Evolutionary conservation across 1,140 invertebrate species (phyloP).

Genomic region (Linepithema humile): DNA sequence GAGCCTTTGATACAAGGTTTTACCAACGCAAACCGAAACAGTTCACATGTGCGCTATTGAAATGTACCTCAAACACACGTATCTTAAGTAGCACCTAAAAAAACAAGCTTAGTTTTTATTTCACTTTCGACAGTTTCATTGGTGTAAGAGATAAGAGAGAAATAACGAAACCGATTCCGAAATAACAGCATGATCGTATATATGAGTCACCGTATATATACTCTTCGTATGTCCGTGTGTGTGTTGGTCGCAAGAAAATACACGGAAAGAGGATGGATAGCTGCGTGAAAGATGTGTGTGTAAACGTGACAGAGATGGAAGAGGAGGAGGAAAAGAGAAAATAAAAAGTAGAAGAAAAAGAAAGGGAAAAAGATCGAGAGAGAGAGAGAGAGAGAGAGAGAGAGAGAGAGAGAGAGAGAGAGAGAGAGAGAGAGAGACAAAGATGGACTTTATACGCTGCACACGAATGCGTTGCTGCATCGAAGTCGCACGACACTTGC

Average conservation of each 20-base stretch:
- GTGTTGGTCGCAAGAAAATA: conserved; percentile 24
- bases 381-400: neutral
- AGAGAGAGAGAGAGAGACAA: neutral
- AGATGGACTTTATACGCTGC: conserved; percentile 26
- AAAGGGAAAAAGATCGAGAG: neutral
- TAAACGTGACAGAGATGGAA: neutral
- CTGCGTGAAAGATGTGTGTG: neutral
- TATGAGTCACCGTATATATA: conserved; percentile 25
- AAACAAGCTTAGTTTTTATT: conserved; percentile 2
- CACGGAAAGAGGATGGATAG: conserved; percentile 34
- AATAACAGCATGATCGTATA: neutral
- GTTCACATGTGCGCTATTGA: neutral
- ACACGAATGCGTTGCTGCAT: conserved; percentile 8
- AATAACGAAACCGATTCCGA: neutral
- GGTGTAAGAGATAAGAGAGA: neutral
- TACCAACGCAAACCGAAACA: no score
- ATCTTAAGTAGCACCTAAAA: neutral
- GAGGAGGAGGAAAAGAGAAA: conserved; percentile 28
- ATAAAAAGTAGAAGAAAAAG: conserved; percentile 13
- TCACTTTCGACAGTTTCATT: neutral
- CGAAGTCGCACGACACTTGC: conserved; percentile 26
- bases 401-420: neutral
- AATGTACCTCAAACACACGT: neutral
- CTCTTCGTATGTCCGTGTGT: conserved; percentile 37
- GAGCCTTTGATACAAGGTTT: no score